Evolutionary conservation across 2,888 invertebrate species (phyloP).

Genomic region (Rhamphomyia laevipes): DNA sequence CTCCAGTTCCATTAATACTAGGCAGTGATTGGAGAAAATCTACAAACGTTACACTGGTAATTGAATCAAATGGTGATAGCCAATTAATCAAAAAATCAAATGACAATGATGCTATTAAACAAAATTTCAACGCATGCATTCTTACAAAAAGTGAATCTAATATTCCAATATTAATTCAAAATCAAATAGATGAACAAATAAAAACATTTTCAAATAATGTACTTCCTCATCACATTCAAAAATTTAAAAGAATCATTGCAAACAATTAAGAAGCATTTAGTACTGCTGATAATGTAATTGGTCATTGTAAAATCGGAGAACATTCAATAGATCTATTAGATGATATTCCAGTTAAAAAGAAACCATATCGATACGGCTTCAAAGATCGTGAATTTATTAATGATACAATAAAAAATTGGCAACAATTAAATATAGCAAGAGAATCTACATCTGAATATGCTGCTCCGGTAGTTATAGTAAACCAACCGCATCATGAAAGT

Average conservation of each 20-base stretch:
- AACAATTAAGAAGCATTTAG: slow-evolving; percentile 1
- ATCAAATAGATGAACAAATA: background rate
- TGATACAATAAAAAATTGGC: background rate
- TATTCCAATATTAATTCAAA: background rate
- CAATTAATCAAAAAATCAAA: too few relatives aligned
- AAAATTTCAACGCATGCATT: too few relatives aligned
- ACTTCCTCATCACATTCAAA: background rate
- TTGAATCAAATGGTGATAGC: background rate
- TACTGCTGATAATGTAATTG: background rate
- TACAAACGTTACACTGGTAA: background rate
- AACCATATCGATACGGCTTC: background rate
- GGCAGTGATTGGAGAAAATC: background rate
- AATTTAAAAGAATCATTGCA: background rate
- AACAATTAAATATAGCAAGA: slow-evolving; percentile 2
- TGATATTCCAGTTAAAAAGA: background rate
- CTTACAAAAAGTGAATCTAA: too few relatives aligned
- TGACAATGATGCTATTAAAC: too few relatives aligned
- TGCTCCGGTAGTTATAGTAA: slow-evolving; percentile 6
- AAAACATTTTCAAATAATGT: background rate
- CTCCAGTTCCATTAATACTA: background rate
- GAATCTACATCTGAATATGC: slow-evolving; percentile 4
- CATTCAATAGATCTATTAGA: background rate
- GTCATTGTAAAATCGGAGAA: slow-evolving; percentile 1
- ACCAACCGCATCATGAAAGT: slow-evolving; percentile 4
- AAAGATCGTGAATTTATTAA: background rate